Percentiles rank a stretch among this genome's conserved stretches.
These are phyloP conservation scores for Chondrosia reniformis DNA, from an alignment of 37 sponge, comb jelly and placozoan genomes.

Conservation along the genomic window DNA sequence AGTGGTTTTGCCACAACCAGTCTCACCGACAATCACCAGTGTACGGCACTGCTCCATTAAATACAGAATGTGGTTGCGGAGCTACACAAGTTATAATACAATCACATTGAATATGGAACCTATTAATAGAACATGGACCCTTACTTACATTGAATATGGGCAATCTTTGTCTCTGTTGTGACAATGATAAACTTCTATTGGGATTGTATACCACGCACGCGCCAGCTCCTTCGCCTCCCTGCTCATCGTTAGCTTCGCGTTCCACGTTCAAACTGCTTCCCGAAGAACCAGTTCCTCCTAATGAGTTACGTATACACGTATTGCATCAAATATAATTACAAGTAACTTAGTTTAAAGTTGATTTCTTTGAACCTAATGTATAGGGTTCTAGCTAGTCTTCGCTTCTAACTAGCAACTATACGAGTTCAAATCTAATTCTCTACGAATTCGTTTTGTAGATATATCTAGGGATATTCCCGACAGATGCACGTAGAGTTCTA, in stretches of 20 bases:
- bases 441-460: neutral
- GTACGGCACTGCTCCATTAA: constrained; percentile 74
- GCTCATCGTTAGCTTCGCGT: neutral
- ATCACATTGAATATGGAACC: neutral
- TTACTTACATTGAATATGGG: constrained; percentile 75
- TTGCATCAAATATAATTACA: too few relatives aligned
- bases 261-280: neutral
- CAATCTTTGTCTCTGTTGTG: constrained; percentile 86
- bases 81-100: constrained; percentile 30
- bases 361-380: too few relatives aligned
- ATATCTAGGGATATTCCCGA: neutral
- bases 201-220: constrained; percentile 72
- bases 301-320: too few relatives aligned
- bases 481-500: neutral
- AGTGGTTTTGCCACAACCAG: constrained; percentile 92
- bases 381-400: too few relatives aligned
- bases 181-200: constrained; percentile 61
- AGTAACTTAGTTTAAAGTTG: too few relatives aligned
- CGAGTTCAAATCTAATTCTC: too few relatives aligned
- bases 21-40: constrained; percentile 85
- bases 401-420: too few relatives aligned
- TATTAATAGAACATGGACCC: neutral
- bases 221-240: constrained; percentile 64
- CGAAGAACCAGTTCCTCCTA: too few relatives aligned
- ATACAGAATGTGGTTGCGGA: constrained; percentile 83